Percentiles rank a stretch among this genome's conserved stretches.
Conservation (phyloP, 2,888 invertebrate species). For the Venustoraphidia nigricollis region DNA sequence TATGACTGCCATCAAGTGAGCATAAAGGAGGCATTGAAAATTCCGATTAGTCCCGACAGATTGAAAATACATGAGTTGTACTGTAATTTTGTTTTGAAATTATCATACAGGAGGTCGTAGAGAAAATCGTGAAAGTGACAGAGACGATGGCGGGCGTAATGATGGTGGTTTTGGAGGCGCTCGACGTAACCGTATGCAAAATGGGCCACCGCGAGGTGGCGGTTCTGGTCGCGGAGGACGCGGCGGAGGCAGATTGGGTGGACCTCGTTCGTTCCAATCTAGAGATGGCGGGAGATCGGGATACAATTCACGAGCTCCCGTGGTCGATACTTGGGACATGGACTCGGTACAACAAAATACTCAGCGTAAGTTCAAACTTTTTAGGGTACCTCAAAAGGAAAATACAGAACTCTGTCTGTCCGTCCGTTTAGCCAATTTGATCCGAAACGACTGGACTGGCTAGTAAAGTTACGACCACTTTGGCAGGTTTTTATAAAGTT, state of each 20-base stretch:
- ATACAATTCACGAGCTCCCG: slow-evolving; percentile 17
- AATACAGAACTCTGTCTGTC: too few species aligned
- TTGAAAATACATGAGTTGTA: too few species aligned
- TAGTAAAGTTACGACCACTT: slow-evolving; percentile 29
- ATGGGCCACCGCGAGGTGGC: slow-evolving; percentile 35
- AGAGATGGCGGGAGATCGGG: slow-evolving; percentile 15
- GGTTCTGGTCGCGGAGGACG: slow-evolving; percentile 33
- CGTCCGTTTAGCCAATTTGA: too few species aligned
- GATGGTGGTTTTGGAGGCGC: slow-evolving; percentile 21
- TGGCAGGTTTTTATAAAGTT: slow-evolving; percentile 19
- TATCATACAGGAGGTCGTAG: slow-evolving; percentile 6
- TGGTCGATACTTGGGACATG: slow-evolving; percentile 39
- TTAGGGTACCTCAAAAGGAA: too few species aligned
- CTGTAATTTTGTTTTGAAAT: not conserved
- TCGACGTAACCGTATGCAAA: slow-evolving; percentile 15
- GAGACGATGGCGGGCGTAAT: slow-evolving; percentile 23
- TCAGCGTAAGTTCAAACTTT: slow-evolving; percentile 17
- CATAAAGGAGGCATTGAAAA: too few species aligned
- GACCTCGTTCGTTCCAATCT: slow-evolving; percentile 28
- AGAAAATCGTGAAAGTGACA: slow-evolving; percentile 20
- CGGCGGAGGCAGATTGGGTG: slow-evolving; percentile 26
- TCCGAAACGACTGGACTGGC: too few species aligned
- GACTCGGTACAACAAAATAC: slow-evolving; percentile 14
- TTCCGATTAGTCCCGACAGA: too few species aligned
- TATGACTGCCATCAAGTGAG: too few species aligned